Conservation (phyloP, 2,113 vertebrate species). For the Serinus canaria region DNA sequence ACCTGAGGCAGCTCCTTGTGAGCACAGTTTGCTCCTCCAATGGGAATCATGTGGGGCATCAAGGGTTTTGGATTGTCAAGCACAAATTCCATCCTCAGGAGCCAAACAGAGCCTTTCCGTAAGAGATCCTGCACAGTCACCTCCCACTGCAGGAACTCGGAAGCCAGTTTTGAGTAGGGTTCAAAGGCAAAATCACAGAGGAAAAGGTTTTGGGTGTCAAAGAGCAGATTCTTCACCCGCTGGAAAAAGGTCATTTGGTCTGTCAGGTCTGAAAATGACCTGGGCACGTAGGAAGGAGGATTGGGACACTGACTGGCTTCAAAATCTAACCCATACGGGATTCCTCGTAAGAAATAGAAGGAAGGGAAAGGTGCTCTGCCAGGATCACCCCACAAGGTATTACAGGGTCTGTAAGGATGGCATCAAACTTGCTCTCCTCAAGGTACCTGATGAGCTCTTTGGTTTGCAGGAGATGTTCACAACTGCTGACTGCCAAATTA, state of each 20-base stretch:
- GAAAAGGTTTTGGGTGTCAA: neutral
- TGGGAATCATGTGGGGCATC: constrained; percentile 83
- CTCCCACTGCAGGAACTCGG: constrained; percentile 59
- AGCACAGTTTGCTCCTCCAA: constrained; percentile 61
- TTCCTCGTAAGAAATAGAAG: neutral
- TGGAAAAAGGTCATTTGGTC: constrained; percentile 80
- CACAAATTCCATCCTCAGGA: constrained; percentile 79
- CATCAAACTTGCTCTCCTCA: neutral
- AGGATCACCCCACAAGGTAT: fast-evolving
- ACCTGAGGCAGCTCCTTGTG: constrained; percentile 48
- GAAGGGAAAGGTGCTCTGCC: neutral
- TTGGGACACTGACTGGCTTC: constrained; percentile 76
- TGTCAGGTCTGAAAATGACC: neutral
- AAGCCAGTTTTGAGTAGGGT: constrained; percentile 66
- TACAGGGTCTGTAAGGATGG: neutral
- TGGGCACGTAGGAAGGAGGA: constrained; percentile 80
- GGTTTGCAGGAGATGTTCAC: constrained; percentile 65
- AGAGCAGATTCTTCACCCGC: constrained; percentile 73
- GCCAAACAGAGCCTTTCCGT: constrained; percentile 80
- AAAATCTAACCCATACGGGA: constrained; percentile 78
- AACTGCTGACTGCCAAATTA: fast-evolving
- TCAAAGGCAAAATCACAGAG: constrained; percentile 68
- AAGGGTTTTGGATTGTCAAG: constrained; percentile 76
- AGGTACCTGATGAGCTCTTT: constrained; percentile 60
- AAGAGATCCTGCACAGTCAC: constrained; percentile 74